Conservation (phyloP, 1,140 invertebrate genomes). For the Micrasema minimum region DNA sequence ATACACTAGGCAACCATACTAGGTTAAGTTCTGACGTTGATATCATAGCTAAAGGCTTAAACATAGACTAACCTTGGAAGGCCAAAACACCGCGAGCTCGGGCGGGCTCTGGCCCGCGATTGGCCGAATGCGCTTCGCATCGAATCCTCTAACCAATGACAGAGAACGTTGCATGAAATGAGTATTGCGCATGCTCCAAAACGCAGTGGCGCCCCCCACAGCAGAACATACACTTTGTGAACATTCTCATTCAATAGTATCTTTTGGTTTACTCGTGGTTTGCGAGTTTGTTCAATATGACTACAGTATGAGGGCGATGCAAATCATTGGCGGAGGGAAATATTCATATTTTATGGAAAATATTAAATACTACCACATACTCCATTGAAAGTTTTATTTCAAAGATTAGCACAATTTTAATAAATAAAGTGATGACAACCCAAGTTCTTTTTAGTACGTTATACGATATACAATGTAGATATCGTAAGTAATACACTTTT, state of each 20-base stretch:
- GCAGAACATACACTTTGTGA: constrained; percentile 24
- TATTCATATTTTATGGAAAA: too few relatives aligned
- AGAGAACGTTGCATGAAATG: constrained; percentile 13
- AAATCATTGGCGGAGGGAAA: not conserved
- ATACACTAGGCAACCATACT: constrained; percentile 53
- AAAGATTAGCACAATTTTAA: too few relatives aligned
- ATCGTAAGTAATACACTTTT: too few relatives aligned
- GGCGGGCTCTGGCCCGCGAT: constrained; percentile 44
- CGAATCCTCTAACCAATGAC: constrained; percentile 30
- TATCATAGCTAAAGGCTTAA: constrained; percentile 52
- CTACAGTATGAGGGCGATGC: not conserved
- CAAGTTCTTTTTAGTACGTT: too few relatives aligned
- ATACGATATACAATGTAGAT: too few relatives aligned
- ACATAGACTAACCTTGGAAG: constrained; percentile 49
- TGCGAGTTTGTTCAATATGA: constrained; percentile 17
- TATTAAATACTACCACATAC: too few relatives aligned
- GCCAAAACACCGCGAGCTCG: constrained; percentile 48
- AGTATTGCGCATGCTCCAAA: constrained; percentile 32
- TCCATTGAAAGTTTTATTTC: too few relatives aligned
- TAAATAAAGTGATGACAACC: too few relatives aligned
- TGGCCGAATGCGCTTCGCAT: constrained; percentile 38
- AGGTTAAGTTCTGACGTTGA: constrained; percentile 53
- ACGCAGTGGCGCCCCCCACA: constrained; percentile 24
- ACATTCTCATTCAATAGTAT: constrained; percentile 37
- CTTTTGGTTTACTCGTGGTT: constrained; percentile 19